Percentiles rank a stretch among this genome's conserved stretches.
Evolutionary conservation across 2,113 vertebrate genomes (phyloP).

Genomic region (human): GRCh38 chr2:218234501-218235000

Average conservation of each 20-base stretch:
- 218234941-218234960: background rate
- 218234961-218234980: background rate
- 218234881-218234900: background rate
- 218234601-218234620: background rate
- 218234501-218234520: background rate
- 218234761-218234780: background rate
- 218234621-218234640: background rate
- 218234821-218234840: background rate
- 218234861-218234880: background rate
- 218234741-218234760: background rate
- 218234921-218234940: background rate
- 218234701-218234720: slow-evolving; percentile 22
- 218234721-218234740: background rate
- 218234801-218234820: slow-evolving; percentile 24
- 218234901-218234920: background rate
- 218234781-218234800: background rate
- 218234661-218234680: background rate
- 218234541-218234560: slow-evolving; percentile 13
- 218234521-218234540: background rate
- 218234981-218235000: background rate
- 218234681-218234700: background rate
- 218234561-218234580: background rate
- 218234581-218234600: background rate
- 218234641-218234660: background rate
- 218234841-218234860: background rate